A percentile compares a stretch with the other conserved stretches of the same genome.
Evolutionary conservation across 2,888 invertebrate species (phyloP).

Genomic region (Philhelius pedissequus): DNA sequence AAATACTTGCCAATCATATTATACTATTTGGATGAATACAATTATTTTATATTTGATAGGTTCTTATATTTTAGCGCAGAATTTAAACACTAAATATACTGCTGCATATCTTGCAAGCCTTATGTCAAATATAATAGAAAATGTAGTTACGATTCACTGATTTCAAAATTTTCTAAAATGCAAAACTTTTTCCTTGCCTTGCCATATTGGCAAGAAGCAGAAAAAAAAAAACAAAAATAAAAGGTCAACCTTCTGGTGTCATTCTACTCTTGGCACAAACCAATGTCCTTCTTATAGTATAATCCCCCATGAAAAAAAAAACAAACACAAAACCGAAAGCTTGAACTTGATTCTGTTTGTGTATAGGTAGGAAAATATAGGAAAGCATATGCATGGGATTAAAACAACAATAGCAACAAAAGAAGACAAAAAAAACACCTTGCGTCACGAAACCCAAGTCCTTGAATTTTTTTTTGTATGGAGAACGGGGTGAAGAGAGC

Average conservation of each 20-base stretch:
- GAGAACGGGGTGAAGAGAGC: neutral
- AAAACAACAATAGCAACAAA: too few relatives aligned
- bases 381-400: neutral
- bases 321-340: neutral
- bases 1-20: too few relatives aligned
- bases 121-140: neutral
- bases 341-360: slow-evolving; percentile 12
- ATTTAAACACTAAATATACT: neutral
- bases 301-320: neutral
- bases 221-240: neutral
- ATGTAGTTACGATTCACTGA: neutral
- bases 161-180: neutral
- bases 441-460: neutral
- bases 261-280: slow-evolving; percentile 3
- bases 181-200: neutral
- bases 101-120: neutral
- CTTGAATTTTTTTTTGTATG: neutral
- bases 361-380: neutral
- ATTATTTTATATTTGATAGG: too few relatives aligned
- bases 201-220: neutral
- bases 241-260: slow-evolving; percentile 33
- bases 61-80: neutral
- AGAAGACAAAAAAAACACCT: neutral
- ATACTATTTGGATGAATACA: too few relatives aligned
- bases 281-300: slow-evolving; percentile 1